Percentiles rank a stretch among this genome's conserved stretches.
Conservation (phyloP, 2,113 vertebrate genomes). For the Ptychochromis oligacanthus region DNA sequence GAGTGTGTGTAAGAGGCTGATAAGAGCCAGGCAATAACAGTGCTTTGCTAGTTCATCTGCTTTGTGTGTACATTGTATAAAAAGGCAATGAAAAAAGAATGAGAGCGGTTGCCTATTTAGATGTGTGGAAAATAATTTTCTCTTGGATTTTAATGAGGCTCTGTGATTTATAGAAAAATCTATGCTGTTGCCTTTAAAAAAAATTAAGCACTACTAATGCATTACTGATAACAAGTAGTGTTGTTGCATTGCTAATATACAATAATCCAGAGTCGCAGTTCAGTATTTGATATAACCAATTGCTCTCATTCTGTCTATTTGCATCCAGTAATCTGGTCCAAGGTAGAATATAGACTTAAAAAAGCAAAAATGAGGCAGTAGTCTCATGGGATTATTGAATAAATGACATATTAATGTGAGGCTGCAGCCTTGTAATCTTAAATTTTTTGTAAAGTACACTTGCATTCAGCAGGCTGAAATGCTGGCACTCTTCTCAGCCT, state of each 20-base stretch:
- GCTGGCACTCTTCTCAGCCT: neutral
- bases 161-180: neutral
- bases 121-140: neutral
- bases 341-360: neutral
- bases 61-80: neutral
- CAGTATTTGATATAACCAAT: neutral
- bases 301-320: constrained; percentile 2
- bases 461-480: neutral
- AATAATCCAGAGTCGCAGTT: constrained; percentile 1
- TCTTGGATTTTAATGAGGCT: neutral
- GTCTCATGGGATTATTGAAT: constrained; percentile 39
- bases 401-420: constrained; percentile 25
- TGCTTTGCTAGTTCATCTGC: constrained; percentile 16
- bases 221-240: neutral
- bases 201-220: neutral
- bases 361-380: neutral
- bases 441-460: neutral
- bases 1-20: constrained; percentile 58
- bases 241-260: constrained; percentile 6
- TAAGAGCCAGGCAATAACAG: constrained; percentile 46
- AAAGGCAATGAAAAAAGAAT: neutral
- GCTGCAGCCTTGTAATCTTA: neutral
- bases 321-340: neutral
- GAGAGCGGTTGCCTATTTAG: neutral
- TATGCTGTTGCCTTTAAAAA: neutral